Evolutionary conservation across 2,113 vertebrate genomes (phyloP), one percentile per base, ranked within the genome.

Genomic region (Oreochromis niloticus): DNA sequence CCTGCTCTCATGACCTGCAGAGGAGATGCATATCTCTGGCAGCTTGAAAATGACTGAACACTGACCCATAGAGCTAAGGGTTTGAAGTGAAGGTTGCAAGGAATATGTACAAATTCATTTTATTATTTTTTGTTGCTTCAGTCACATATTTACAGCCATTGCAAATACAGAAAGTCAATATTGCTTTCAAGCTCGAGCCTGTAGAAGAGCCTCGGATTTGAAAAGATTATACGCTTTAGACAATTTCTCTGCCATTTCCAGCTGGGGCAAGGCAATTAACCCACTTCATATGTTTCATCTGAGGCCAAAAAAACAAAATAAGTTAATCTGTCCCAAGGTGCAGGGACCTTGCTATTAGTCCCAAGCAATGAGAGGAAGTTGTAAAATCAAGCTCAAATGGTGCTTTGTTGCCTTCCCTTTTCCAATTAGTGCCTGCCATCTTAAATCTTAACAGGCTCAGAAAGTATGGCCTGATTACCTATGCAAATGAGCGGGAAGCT

Each of bases 341-440:
- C 68, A 2, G 66, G 87, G 68, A 81, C 57, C 34, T 55, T 63
- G 71, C 87, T 94, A 92, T 92, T 91, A 88, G 90, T 91, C 56
- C 39, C 80, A 56, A 22, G 80, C 88, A 85, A 83, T 85, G 61
- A 87, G 54, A 90, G 55, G 34, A 80, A 88, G 83, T 79, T 57
- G 66, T 52, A 82, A 87, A 82, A 12, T 46, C 39, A 7, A 84
- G 66, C 88, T 94, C 82, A 89, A 88, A 90, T 24, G 39, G 10
- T 52, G 55, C 82, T 89, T 92, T 92, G 91, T 83, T 85, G 81
- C 85, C 68, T 88, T 88, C n/a, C 41, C 10, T 84, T 94, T 92
- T 93, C 93, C 92, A 95, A 95, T 95, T 93, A 93, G 91, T 55
- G 48, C 71, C 90, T 93, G 93, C 91, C 92, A 93, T 93, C 80